Evolutionary conservation across 2,797 vertebrate species (phyloP), one percentile per base, ranked within the genome.

Genomic region (Pelodytes ibericus): DNA sequence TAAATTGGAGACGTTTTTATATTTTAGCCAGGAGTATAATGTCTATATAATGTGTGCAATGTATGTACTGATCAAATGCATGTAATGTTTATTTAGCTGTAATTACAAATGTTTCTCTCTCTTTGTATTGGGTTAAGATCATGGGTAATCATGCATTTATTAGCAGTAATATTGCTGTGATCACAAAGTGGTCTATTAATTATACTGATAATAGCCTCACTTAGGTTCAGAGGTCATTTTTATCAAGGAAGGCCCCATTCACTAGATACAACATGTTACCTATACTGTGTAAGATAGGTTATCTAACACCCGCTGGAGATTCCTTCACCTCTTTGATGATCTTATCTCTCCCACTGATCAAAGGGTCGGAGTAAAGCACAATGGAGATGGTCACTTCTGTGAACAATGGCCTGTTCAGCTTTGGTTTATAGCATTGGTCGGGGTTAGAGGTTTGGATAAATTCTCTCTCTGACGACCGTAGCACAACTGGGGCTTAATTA

Each of bases 331-430:
- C 76, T 78, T 78, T 72, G 70, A 78, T 72, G 69, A 72, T 78
- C 76, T 78, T 78, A 78, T 72, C 76, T 78, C 30, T 16, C 33
- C 44, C 41, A 53, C 7, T 72, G 76, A 78, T 78, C 76, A 78
- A 78, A 78, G 70, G 25, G 20, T 47, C 51, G 61, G 26, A 60
- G 9, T 24, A 27, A 16, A 51, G 29, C 2, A 72, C 76, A 78
- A 77, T 67, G 29, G 26, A 30, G 36, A 15, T 41, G 53, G 27
- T 71, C 62, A 72, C 25, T 26, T 3, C 16, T 10, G 30, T 2
- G 5, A 24, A 25, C 31, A 60, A 71, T 20, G 27, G n/a, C 33
- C 57, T 44, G 7, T 53, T 51, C 64, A 56, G 26, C 22, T 57
- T n/a, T 16, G 56, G 8, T 11, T 41, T 27, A 59, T 60, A 24